Evolutionary conservation across 30 jellyfish, hydroid and myxozoan species (phyloP), one percentile per base, ranked within the genome.

Genomic region (Mastigias papua): DNA sequence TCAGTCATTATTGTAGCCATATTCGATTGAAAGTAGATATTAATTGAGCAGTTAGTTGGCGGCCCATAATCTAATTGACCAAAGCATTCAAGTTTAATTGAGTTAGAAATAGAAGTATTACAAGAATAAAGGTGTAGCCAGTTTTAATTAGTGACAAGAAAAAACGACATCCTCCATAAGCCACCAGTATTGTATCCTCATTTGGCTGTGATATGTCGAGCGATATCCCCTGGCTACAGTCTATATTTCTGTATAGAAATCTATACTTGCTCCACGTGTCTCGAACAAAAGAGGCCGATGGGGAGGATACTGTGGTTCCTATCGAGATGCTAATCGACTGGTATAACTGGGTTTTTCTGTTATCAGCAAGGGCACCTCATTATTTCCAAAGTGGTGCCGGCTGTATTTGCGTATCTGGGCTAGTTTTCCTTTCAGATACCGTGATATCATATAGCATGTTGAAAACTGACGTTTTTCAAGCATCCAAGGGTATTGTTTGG

Each of bases 251-350:
- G 9, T 63, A 7, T 19, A 27, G 42, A 23, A 63, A 63, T 26
- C 35, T 1, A 20, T 63, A 19, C 4, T 63, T 63, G 42, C 13
- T 7, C 42, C 74, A n/a, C 74, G 74, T 23, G 37, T 27, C 74
- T 6, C n/a, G 42, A 63, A 63, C 74, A 63, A 63, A 15, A 7
- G 74, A 63, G 20, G 35, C 42, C 42, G 7, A 63, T 2, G 42
- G 74, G 42, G 74, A 63, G 74, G 74, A 15, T 23, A 11, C 23
- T 63, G 74, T 27, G 74, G 74, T 63, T 63, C 74, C 19, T 15
- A 63, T 63, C 37, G 3, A 58, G 29, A 63, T 63, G 35, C 42
- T 63, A 63, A 63, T 63, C 74, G 13, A 10, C 42, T 63, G 74
- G 42, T 63, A 27, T 63, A 63, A 63, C 74, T 63, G 67, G 27